Conservation (phyloP, 2,888 invertebrate genomes). For the Hypena proboscidalis region DNA sequence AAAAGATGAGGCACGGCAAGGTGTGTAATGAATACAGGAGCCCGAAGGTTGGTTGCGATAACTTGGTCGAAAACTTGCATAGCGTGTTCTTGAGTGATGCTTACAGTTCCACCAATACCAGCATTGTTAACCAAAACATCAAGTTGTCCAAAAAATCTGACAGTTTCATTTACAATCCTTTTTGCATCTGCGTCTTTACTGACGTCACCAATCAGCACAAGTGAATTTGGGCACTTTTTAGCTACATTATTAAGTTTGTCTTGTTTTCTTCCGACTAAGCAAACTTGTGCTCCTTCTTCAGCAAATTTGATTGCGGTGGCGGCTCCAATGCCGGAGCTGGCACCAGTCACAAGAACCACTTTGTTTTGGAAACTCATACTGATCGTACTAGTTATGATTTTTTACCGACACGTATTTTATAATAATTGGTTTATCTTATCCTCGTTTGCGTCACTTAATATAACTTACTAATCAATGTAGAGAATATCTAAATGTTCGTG, state of each 20-base stretch:
- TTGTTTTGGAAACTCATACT: constrained; percentile 43
- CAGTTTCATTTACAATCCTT: constrained; percentile 9
- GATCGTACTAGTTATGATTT: not conserved
- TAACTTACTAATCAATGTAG: too few species aligned
- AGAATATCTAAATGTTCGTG: too few species aligned
- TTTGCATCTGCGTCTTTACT: constrained; percentile 13
- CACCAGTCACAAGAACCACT: constrained; percentile 44
- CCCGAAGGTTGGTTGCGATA: constrained; percentile 21
- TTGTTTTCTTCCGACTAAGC: constrained; percentile 39
- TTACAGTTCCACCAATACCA: constrained; percentile 2
- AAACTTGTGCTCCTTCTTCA: constrained; percentile 34
- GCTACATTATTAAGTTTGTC: constrained; percentile 27
- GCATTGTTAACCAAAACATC: constrained; percentile 31
- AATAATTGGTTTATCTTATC: too few species aligned
- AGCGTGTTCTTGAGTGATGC: constrained; percentile 13
- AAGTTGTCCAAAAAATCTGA: constrained; percentile 10
- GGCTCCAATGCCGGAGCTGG: constrained; percentile 46
- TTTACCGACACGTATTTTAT: not conserved
- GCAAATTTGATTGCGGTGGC: constrained; percentile 33
- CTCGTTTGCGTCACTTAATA: too few species aligned
- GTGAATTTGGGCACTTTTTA: constrained; percentile 4
- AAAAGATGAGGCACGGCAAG: constrained; percentile 37
- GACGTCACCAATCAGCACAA: constrained; percentile 11
- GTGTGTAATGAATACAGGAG: constrained; percentile 19
- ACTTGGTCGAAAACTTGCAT: constrained; percentile 14